Evolutionary conservation across 2,113 vertebrate genomes (phyloP).

Genomic region (Phyllostomus hastatus): DNA sequence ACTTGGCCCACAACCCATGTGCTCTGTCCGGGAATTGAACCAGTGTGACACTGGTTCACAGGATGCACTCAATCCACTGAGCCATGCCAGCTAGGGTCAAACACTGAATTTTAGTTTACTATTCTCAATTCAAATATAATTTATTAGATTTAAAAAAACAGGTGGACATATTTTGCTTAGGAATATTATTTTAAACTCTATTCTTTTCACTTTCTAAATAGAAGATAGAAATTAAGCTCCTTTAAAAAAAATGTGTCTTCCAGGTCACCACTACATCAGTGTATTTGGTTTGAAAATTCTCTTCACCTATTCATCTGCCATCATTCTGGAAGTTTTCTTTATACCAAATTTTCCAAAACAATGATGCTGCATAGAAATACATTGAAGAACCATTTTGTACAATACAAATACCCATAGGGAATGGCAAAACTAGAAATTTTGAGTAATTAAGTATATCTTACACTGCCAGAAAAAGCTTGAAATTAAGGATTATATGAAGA

Average conservation of each 20-base stretch:
- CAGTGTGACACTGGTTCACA: too few relatives aligned
- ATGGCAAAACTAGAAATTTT: not conserved
- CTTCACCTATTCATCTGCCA: not conserved
- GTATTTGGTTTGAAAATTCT: not conserved
- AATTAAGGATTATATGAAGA: not conserved
- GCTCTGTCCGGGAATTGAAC: too few relatives aligned
- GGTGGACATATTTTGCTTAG: not conserved
- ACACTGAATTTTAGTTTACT: not conserved
- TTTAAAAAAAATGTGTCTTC: not conserved
- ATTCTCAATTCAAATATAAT: not conserved
- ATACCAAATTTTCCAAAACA: not conserved
- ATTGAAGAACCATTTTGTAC: not conserved
- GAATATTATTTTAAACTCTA: not conserved
- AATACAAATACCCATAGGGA: not conserved
- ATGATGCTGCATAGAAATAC: not conserved
- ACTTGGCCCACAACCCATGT: too few relatives aligned
- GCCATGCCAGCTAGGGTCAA: too few relatives aligned
- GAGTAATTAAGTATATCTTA: not conserved
- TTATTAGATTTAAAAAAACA: not conserved
- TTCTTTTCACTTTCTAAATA: not conserved
- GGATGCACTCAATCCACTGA: too few relatives aligned
- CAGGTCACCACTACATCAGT: not conserved
- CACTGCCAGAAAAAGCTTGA: not conserved
- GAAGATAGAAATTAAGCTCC: not conserved
- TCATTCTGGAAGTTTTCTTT: not conserved